Percentiles rank a stretch among this genome's conserved stretches.
These are phyloP conservation scores for Bubalus kerabau DNA, from an alignment of 2,113 vertebrate species.

Conservation along the genomic window DNA sequence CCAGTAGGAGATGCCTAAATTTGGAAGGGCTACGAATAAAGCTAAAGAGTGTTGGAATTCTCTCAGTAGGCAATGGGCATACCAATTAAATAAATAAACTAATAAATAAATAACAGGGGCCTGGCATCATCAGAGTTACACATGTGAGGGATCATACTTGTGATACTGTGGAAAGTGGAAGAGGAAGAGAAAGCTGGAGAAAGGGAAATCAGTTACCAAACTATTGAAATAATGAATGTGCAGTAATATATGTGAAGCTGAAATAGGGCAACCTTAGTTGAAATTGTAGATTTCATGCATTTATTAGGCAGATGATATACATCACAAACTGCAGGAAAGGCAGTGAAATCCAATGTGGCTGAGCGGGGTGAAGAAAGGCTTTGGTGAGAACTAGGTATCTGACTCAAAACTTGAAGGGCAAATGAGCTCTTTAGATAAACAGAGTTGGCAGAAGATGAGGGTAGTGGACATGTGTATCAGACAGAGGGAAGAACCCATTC, in stretches of 20 bases:
- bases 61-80: neutral
- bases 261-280: neutral
- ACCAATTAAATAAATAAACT: neutral
- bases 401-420: neutral
- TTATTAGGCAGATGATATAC: neutral
- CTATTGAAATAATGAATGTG: too few relatives aligned
- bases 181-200: neutral
- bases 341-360: neutral
- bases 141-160: neutral
- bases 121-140: neutral
- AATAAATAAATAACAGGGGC: neutral
- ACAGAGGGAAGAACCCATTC: neutral
- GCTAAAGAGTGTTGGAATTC: neutral
- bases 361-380: neutral
- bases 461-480: neutral
- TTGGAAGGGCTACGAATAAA: neutral
- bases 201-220: neutral
- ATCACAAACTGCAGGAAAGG: neutral
- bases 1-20: neutral
- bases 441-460: neutral
- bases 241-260: neutral
- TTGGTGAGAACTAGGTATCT: neutral
- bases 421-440: neutral
- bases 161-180: neutral
- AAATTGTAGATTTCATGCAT: neutral